Evolutionary conservation across 2,888 invertebrate species (phyloP).

Genomic region (Orthosia cruda): DNA sequence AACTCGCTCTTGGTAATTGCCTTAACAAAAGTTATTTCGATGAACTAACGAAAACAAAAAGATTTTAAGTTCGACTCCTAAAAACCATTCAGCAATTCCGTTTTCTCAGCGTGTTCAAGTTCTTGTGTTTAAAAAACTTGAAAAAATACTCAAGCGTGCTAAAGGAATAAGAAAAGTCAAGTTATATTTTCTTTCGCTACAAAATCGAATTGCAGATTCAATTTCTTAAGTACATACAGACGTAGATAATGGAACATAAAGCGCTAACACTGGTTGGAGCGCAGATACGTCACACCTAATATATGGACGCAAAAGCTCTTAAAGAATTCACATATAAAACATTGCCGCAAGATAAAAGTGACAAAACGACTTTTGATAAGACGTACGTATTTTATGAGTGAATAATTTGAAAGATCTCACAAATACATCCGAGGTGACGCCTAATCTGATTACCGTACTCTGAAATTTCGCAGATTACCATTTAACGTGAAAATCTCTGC

Average conservation of each 20-base stretch:
- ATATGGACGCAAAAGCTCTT: slow-evolving; percentile 60
- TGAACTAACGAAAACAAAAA: slow-evolving; percentile 16
- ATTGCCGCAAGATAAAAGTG: slow-evolving; percentile 68
- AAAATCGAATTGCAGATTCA: slow-evolving; percentile 57
- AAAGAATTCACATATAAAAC: slow-evolving; percentile 62
- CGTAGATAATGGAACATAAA: slow-evolving; percentile 55
- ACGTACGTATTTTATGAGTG: slow-evolving; percentile 75
- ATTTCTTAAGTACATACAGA: slow-evolving; percentile 49
- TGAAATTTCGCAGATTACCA: slow-evolving; percentile 83
- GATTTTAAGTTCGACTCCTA: slow-evolving; percentile 5
- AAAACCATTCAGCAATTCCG: slow-evolving; percentile 38
- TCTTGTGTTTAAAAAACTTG: slow-evolving; percentile 35
- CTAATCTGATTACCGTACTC: slow-evolving; percentile 83
- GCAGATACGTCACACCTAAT: slow-evolving; percentile 46
- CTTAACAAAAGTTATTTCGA: slow-evolving; percentile 6
- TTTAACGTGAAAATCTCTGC: slow-evolving; percentile 83
- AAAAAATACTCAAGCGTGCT: slow-evolving; percentile 36
- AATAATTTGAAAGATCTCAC: slow-evolving; percentile 77
- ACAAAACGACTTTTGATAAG: slow-evolving; percentile 76
- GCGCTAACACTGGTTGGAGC: slow-evolving; percentile 45
- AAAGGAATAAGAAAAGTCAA: slow-evolving; percentile 45
- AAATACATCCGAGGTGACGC: slow-evolving; percentile 80
- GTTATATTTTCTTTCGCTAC: slow-evolving; percentile 37
- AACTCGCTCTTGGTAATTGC: neutral
- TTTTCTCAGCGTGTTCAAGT: slow-evolving; percentile 23